Base-by-base conservation (phyloP, 2,797 vertebrate genomes). In the Manis pentadactyla region DNA sequence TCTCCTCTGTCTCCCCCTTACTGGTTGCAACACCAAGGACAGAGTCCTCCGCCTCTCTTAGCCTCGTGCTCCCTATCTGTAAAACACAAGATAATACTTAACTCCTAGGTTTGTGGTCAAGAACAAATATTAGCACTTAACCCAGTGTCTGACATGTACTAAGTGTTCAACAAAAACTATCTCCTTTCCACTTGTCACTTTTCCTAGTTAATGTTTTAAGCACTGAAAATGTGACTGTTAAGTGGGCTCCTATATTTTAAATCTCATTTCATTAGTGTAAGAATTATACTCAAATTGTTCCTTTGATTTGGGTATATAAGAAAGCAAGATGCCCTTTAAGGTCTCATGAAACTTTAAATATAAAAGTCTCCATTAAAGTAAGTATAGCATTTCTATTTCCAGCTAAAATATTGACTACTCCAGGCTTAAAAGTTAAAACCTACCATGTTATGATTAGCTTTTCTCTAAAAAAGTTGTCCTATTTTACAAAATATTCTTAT, bases 401-500 rank as follows among this genome's bases (percentile, higher is more conserved):
- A 88, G 51, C 29, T 79, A 64, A 96, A 75, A 85, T 64, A 75
- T 61, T 93, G 34, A 46, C n/a, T 92, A 82, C 23, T 14, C 10
- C 29, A 66, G 61, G 46, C 42, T 84, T 88, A 90, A 90, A 61
- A 90, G 37, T 79, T 87, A 79, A 93, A 79, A 88, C 23, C 49
- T 85, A 29, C 31, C 31, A 34, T 61, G 14, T 55, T 91, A 78
- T 46, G n/a, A 31, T 64, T 74, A 90, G 23, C 34, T 83, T 85
- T 96, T 93, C 61, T 57, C 63, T 95, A 68, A 64, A 81, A 82
- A 83, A 17, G 25, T 74, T 93, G 3, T 94, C n/a, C 73, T 71
- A 53, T 94, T 95, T 82, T 49, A 87, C 42, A n/a, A 11, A 42
- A 87, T 85, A 83, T 23, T 64, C 9, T 95, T 96, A 68, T 19